A percentile compares a stretch with the other conserved stretches of the same genome.
Evolutionary conservation across 2,888 invertebrate genomes (phyloP).

Genomic region (Isotomurus palustris): DNA sequence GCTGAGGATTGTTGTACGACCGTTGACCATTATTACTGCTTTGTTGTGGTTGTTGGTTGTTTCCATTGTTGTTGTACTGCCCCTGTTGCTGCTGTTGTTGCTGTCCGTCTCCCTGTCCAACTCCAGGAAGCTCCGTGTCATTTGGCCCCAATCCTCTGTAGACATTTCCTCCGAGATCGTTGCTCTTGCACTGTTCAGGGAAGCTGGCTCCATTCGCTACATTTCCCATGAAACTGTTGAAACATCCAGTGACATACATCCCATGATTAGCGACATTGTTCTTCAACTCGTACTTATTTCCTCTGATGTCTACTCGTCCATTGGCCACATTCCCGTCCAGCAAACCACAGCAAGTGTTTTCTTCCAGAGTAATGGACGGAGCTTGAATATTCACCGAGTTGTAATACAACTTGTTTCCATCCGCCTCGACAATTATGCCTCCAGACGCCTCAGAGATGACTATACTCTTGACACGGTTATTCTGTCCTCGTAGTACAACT

Average conservation of each 20-base stretch:
- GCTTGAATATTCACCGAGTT: constrained; percentile 45
- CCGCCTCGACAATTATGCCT: constrained; percentile 39
- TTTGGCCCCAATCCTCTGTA: constrained; percentile 42
- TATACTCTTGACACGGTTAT: constrained; percentile 40
- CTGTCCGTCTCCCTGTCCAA: constrained; percentile 24
- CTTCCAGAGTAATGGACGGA: constrained; percentile 39
- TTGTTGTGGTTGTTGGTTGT: constrained; percentile 2
- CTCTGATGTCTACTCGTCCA: constrained; percentile 39
- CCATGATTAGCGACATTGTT: constrained; percentile 43
- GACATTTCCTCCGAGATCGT: constrained; percentile 32
- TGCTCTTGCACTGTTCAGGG: constrained; percentile 31
- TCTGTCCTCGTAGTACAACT: constrained; percentile 32
- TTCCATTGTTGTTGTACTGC: neutral
- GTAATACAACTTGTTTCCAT: constrained; percentile 32
- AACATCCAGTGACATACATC: constrained; percentile 37
- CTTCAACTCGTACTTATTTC: constrained; percentile 33
- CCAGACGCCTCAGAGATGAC: constrained; percentile 43
- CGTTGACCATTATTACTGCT: neutral
- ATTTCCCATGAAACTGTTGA: constrained; percentile 38
- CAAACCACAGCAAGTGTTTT: constrained; percentile 37
- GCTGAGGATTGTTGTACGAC: neutral
- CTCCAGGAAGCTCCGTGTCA: constrained; percentile 39
- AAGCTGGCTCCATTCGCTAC: constrained; percentile 41
- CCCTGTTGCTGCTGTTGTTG: constrained; percentile 8
- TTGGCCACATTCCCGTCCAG: constrained; percentile 43